Base-by-base conservation (phyloP, 2,113 vertebrate species). In the Hippocampus mohnikei region DNA sequence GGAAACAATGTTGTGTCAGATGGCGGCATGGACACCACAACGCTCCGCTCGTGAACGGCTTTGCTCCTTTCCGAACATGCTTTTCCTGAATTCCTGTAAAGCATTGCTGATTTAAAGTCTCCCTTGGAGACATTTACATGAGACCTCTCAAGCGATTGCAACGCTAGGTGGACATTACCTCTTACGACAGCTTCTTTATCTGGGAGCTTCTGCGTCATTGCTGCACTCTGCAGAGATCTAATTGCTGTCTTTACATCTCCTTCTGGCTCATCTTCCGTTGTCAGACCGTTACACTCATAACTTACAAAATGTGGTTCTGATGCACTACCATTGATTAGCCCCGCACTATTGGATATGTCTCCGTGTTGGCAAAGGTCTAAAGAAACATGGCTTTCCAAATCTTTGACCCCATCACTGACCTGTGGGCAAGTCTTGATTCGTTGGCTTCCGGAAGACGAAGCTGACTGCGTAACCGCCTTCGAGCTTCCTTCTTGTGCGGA, bases 221-320 rank as follows among this genome's bases (percentile, higher is more conserved):
- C 73, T 81, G 94, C 92, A 90, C 80, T 93, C 80, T 94, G 92
- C 80, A 96, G 90, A 77, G 94, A 94, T 84, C 86, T 92, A 90
- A 95, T 92, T 69, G 94, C 91, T 93, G 94, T 94, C 86, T 94
- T 94, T 29, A 95, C 91, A 91, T 95, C 95, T 87, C 95, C 94
- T 27, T 91, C 91, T 89, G 87, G 69, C 88, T 93, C 92, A 88
- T 93, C 91, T 66, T 87, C 81, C 83, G 85, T 85, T 86, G 87
- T 85, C 85, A 93, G 88, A 80, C 88, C 84, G 84, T 92, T 92
- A 89, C 83, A 92, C 82, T 92, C 92, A 85, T 84, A 87, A 75
- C 80, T 90, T 86, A 88, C 68, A 82, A 84, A 88, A 81, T 89
- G 86, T 0, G 90, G 90, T 80, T 91, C 74, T 80, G 89, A 88